Percentiles rank a stretch among this genome's conserved stretches.
These are phyloP conservation scores for Cyprinodon tularosa DNA, from an alignment of 2,113 vertebrate species.

Conservation along the genomic window DNA sequence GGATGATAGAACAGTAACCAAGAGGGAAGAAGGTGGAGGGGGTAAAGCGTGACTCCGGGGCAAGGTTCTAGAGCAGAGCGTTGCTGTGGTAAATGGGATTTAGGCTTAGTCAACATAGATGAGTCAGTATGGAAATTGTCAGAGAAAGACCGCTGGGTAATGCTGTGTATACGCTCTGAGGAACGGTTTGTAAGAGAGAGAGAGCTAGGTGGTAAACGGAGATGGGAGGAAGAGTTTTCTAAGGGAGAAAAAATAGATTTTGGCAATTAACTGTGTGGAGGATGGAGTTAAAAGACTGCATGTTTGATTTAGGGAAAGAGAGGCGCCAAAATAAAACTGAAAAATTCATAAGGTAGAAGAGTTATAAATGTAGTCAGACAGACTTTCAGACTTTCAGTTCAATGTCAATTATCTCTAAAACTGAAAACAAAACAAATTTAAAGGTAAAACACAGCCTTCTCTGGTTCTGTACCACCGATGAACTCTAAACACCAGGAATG, in stretches of 20 bases:
- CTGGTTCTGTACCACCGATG: neutral
- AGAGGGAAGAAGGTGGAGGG: slow-evolving; percentile 13
- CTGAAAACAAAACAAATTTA: slow-evolving; percentile 14
- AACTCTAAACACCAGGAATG: neutral
- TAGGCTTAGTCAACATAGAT: slow-evolving; percentile 68
- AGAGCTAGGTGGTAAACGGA: neutral
- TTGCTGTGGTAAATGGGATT: slow-evolving; percentile 66
- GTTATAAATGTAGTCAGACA: slow-evolving; percentile 1
- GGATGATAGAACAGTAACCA: slow-evolving; percentile 43
- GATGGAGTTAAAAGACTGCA: neutral
- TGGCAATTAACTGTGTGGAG: slow-evolving; percentile 19
- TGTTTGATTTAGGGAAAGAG: neutral
- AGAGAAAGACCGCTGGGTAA: slow-evolving; percentile 42
- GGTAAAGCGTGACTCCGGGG: slow-evolving; percentile 48
- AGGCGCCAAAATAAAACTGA: neutral
- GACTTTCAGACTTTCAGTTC: neutral
- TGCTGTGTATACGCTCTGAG: slow-evolving; percentile 50
- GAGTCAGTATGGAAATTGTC: slow-evolving; percentile 70
- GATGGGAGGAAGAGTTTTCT: slow-evolving; percentile 6
- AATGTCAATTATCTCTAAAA: neutral
- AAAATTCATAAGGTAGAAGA: slow-evolving; percentile 24
- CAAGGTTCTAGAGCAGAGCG: slow-evolving; percentile 37
- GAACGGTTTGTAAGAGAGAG: slow-evolving; percentile 18
- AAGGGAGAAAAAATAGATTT: slow-evolving; percentile 15
- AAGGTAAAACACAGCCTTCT: slow-evolving; percentile 28